Conservation (phyloP, 2,888 invertebrate genomes). For the Onthophagus sagittarius region DNA sequence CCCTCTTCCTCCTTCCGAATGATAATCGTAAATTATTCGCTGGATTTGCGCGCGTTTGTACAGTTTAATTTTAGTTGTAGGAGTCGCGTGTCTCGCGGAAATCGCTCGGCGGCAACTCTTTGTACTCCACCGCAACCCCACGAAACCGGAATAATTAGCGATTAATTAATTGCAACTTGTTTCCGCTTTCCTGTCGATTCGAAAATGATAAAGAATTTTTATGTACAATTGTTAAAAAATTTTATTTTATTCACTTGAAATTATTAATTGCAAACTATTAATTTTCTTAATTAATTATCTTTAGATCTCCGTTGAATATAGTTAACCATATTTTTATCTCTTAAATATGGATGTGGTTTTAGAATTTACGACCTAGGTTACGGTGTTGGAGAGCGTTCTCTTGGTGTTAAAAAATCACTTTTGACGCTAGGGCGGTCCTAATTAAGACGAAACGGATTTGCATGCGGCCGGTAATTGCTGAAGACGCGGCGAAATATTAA, state of each 20-base stretch:
- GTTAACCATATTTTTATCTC: too few relatives aligned
- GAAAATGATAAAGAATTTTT: too few relatives aligned
- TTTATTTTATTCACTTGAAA: too few relatives aligned
- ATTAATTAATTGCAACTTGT: slow-evolving; percentile 23
- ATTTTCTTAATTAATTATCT: too few relatives aligned
- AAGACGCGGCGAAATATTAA: background rate
- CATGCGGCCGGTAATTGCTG: slow-evolving; percentile 8
- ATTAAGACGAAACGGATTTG: slow-evolving; percentile 6
- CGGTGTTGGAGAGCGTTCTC: background rate
- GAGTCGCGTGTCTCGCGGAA: background rate
- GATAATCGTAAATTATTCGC: too few relatives aligned
- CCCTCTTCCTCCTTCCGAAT: too few relatives aligned
- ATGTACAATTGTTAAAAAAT: background rate
- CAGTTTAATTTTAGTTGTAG: background rate
- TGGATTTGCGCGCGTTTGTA: too few relatives aligned
- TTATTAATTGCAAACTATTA: too few relatives aligned
- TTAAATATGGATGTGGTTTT: background rate
- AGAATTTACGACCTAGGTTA: background rate
- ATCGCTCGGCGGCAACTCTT: background rate
- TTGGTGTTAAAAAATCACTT: background rate
- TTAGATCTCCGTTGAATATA: too few relatives aligned
- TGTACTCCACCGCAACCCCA: slow-evolving; percentile 7
- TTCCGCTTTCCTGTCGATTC: slow-evolving; percentile 19
- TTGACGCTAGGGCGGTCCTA: slow-evolving; percentile 4
- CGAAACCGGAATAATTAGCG: slow-evolving; percentile 24